Percentiles rank a stretch among this genome's conserved stretches.
These are phyloP conservation scores for Zalophus californianus DNA, from an alignment of 2,797 vertebrate species.

Conservation along the genomic window DNA sequence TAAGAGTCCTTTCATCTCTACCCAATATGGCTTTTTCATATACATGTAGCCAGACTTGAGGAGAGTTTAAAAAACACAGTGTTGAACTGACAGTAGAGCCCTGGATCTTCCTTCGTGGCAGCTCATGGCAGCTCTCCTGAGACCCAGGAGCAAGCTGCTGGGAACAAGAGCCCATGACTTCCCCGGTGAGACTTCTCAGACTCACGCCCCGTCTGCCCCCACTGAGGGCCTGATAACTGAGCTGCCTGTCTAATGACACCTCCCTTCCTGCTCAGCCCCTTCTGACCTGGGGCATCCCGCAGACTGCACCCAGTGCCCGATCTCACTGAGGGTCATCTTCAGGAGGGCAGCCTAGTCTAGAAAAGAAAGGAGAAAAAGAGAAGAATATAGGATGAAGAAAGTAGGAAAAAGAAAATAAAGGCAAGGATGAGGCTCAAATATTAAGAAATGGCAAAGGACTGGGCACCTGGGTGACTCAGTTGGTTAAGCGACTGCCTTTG, in stretches of 20 bases:
- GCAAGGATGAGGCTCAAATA: not conserved
- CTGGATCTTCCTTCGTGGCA: not conserved
- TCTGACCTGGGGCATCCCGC: not conserved
- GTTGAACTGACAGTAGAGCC: not conserved
- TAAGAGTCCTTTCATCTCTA: not conserved
- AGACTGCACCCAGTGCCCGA: not conserved
- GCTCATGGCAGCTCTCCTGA: not conserved
- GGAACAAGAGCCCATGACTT: not conserved
- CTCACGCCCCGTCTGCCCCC: not conserved
- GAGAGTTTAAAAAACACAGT: conserved; percentile 11
- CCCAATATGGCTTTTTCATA: not conserved
- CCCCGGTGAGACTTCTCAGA: not conserved
- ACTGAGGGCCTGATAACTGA: not conserved
- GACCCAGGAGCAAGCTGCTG: not conserved
- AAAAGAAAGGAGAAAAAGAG: not conserved
- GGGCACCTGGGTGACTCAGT: no score
- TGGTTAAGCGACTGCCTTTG: no score
- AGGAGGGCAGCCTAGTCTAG: not conserved
- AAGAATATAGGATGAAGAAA: not conserved
- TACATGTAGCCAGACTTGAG: not conserved
- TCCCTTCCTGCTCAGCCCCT: not conserved
- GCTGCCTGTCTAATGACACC: not conserved
- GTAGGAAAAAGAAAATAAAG: not conserved
- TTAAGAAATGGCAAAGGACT: not conserved
- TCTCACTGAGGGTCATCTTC: not conserved